Conservation (phyloP, 2,888 invertebrate species). For the Diplolepis rosae region DNA sequence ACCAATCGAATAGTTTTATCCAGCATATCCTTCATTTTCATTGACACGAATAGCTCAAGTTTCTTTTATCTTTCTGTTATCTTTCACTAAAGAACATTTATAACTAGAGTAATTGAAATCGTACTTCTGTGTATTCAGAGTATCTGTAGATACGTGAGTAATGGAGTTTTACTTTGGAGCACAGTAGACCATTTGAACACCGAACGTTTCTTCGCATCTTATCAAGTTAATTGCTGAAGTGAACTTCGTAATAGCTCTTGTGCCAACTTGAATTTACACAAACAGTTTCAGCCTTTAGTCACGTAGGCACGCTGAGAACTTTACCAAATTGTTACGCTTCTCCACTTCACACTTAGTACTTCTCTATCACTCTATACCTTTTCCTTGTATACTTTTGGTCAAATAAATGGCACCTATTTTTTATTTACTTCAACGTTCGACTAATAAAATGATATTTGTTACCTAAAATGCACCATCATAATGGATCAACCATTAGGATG, state of each 20-base stretch:
- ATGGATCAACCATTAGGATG: constrained; percentile 3
- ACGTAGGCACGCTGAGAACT: constrained; percentile 23
- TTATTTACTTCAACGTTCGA: background rate
- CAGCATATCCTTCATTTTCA: background rate
- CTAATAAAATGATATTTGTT: background rate
- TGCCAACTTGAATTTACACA: constrained; percentile 30
- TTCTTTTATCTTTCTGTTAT: background rate
- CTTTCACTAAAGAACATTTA: background rate
- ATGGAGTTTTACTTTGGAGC: constrained; percentile 7
- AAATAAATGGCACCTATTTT: background rate
- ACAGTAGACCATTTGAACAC: constrained; percentile 18
- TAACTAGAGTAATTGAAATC: background rate
- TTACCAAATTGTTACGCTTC: constrained; percentile 23
- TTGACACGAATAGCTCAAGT: background rate
- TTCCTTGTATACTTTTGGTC: background rate
- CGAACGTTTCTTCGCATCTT: constrained; percentile 26
- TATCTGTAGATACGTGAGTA: constrained; percentile 5
- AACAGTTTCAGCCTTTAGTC: constrained; percentile 28
- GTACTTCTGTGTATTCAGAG: background rate
- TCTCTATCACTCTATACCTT: background rate
- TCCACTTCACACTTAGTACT: background rate
- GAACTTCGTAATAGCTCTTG: constrained; percentile 30
- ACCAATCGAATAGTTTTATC: background rate
- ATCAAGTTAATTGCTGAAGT: constrained; percentile 29
- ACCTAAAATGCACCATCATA: background rate